Evolutionary conservation across 2,888 invertebrate species (phyloP), one percentile per base, ranked within the genome.

Genomic region (Apamea sordens): DNA sequence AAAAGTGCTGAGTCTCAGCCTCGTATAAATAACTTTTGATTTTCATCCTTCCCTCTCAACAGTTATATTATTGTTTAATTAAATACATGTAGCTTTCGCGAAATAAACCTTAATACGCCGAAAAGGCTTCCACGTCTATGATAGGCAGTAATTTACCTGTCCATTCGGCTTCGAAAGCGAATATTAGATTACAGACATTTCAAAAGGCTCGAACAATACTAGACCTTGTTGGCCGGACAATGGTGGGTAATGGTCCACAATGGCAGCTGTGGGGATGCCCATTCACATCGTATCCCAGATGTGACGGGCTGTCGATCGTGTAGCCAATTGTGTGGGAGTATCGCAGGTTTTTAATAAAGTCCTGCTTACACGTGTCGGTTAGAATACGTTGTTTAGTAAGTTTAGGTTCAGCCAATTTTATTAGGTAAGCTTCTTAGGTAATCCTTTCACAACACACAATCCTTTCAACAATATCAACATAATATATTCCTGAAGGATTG

Each of bases 161-260:
- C 24, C 41, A 10, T 63, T 18, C 41, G 36, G 76, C 50, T 80
- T 67, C 77, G 50, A 77, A 79, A 76, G 75, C 65, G 83, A 86
- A 82, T 82, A 82, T 85, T 81, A 77, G 76, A 89, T 89, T 85
- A 80, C 83, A 73, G 76, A 53, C 71, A 65, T 73, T 76, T 87
- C 87, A 91, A 89, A 88, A 78, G 85, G 50, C 28, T 68, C 61
- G 83, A 80, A 89, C 90, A 88, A 91, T 88, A 73, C 77, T 84
- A 69, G 47, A 71, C 68, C 73, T 79, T 72, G 80, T 77, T 71
- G 24, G 63, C 44, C 61, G 44, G 50, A 89, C 89, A 89, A 90
- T 89, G 64, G 82, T 74, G 71, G 73, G 61, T 82, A 83, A 82
- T 87, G 71, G 84, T 72, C 70, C 59, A 68, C 65, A 67, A 80